Evolutionary conservation across 2,113 vertebrate species (phyloP).

Genomic region (Pitta sordida): DNA sequence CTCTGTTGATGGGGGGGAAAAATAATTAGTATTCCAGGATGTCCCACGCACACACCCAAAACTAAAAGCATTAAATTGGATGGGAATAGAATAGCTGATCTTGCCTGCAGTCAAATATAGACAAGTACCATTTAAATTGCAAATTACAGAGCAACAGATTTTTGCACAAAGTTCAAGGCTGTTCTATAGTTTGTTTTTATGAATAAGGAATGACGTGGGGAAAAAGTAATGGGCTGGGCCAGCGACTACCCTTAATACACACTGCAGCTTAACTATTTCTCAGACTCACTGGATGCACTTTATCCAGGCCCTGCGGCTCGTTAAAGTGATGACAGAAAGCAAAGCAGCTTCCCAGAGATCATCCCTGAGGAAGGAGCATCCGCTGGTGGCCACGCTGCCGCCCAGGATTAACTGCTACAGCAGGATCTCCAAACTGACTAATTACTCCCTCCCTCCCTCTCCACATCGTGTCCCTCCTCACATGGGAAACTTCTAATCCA

Average conservation of each 20-base stretch:
- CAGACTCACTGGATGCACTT: neutral
- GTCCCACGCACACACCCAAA: neutral
- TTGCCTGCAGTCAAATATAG: constrained; percentile 40
- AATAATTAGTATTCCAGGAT: constrained; percentile 33
- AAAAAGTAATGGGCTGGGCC: neutral
- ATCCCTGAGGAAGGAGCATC: neutral
- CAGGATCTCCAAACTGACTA: constrained; percentile 2
- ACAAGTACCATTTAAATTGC: constrained; percentile 48
- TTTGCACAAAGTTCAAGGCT: constrained; percentile 50
- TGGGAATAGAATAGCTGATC: constrained; percentile 35
- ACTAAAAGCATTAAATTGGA: constrained; percentile 46
- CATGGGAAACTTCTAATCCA: constrained; percentile 11
- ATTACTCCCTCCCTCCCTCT: neutral
- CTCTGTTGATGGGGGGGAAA: neutral
- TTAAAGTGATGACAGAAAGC: neutral
- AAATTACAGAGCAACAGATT: constrained; percentile 57
- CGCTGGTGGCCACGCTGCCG: neutral
- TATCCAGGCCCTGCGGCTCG: neutral
- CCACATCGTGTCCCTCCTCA: neutral
- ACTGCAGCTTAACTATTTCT: constrained; percentile 12
- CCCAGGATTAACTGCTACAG: neutral
- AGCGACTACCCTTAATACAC: neutral
- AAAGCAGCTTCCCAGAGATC: neutral
- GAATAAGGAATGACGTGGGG: constrained; percentile 16
- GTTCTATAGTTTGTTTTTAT: constrained; percentile 34